These are phyloP conservation scores for Emydoidea blandingii DNA, from an alignment of 2,797 vertebrate genomes.

Conservation along the genomic window DNA sequence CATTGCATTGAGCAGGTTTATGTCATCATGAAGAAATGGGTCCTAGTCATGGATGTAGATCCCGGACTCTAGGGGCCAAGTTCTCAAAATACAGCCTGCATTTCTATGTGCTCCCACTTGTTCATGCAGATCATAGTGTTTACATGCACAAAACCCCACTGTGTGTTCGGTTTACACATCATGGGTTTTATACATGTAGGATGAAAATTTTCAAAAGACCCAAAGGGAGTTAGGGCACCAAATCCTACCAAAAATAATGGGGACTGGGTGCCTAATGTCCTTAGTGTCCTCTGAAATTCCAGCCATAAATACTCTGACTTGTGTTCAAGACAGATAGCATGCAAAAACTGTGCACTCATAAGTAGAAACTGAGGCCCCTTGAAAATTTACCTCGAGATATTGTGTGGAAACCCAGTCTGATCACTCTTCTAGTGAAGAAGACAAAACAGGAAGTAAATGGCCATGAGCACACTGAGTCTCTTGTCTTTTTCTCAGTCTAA, in stretches of 20 bases:
- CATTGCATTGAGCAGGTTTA: neutral
- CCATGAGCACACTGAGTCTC: no score
- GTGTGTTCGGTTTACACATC: neutral
- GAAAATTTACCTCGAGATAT: neutral
- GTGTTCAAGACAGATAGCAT: no score
- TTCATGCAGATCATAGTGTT: neutral
- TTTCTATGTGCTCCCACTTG: neutral
- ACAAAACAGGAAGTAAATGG: neutral
- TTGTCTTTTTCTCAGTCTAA: neutral
- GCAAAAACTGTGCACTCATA: fast-evolving
- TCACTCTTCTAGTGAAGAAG: neutral
- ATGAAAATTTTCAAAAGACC: neutral
- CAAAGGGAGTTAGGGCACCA: neutral
- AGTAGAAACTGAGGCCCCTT: neutral
- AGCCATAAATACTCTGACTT: neutral
- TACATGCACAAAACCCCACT: neutral
- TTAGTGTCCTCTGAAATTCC: neutral
- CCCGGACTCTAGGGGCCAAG: neutral
- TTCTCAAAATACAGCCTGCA: neutral
- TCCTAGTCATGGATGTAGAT: neutral
- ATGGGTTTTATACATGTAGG: neutral
- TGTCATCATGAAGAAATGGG: neutral
- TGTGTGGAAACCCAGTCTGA: neutral
- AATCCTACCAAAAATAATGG: neutral
- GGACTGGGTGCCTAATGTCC: neutral